These are phyloP conservation scores for Ctenopoma kingsleyae DNA, from an alignment of 2,797 vertebrate species.

Conservation along the genomic window DNA sequence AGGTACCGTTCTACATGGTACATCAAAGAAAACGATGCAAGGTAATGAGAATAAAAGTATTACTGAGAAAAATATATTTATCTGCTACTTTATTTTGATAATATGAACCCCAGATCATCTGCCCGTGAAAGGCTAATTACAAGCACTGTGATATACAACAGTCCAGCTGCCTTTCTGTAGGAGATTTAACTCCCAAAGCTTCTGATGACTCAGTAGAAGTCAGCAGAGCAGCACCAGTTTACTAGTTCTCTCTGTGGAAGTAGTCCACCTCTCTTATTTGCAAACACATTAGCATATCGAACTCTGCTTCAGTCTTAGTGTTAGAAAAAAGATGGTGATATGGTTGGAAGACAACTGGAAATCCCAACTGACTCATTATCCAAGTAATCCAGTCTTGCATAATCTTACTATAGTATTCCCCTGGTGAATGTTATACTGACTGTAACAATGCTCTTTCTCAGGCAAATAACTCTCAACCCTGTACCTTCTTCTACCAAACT, in stretches of 20 bases:
- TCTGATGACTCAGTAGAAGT: neutral
- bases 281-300: slow-evolving; percentile 2
- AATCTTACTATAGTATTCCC: slow-evolving; percentile 3
- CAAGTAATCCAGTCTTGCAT: slow-evolving; percentile 9
- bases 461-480: slow-evolving; percentile 5
- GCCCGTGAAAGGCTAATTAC: neutral
- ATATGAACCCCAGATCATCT: neutral
- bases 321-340: slow-evolving; percentile 11
- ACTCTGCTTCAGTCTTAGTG: neutral
- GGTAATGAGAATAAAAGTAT: neutral
- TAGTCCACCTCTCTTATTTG: neutral
- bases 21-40: neutral
- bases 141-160: too few relatives aligned
- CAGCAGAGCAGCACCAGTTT: slow-evolving; percentile 1
- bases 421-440: slow-evolving; percentile 7
- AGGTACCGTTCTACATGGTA: too few relatives aligned
- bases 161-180: neutral
- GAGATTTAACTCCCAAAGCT: slow-evolving; percentile 2
- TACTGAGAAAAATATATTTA: neutral
- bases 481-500: neutral
- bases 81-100: neutral
- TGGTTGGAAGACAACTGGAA: neutral
- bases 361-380: slow-evolving; percentile 33
- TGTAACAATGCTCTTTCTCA: neutral
- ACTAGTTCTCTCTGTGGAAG: neutral